phyloP scores from a whole-genome alignment of 2,113 vertebrate genomes.

The Corydoras maculifer region DNA sequence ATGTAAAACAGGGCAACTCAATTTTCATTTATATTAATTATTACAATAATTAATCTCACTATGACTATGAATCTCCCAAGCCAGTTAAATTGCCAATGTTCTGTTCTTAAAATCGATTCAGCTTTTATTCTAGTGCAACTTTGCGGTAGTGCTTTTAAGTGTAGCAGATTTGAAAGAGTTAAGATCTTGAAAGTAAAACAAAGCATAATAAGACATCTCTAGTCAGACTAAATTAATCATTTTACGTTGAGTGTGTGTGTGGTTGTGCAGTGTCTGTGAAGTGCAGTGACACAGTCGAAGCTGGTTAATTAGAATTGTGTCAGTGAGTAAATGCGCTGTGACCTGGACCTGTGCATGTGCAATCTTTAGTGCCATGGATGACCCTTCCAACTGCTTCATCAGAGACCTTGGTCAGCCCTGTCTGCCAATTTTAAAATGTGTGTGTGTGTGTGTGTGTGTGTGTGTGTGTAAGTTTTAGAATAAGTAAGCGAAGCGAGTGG shows the following conservation, averaged over 20 bases:
- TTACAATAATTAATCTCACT: no score
- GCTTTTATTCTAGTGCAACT: not conserved
- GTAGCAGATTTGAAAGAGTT: not conserved
- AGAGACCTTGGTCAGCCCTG: slow-evolving; percentile 40
- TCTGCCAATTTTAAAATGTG: slow-evolving; percentile 18
- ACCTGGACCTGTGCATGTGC: slow-evolving; percentile 55
- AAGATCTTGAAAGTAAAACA: not conserved
- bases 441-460: slow-evolving; percentile 20
- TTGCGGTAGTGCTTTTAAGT: slow-evolving; percentile 10
- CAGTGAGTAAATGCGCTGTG: slow-evolving; percentile 78
- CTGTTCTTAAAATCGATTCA: no score
- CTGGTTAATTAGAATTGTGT: slow-evolving; percentile 84
- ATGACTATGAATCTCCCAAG: no score
- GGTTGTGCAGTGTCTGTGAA: slow-evolving; percentile 58
- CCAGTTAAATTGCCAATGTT: no score
- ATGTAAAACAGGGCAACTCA: no score
- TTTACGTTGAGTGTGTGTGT: slow-evolving; percentile 51
- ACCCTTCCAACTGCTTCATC: slow-evolving; percentile 42
- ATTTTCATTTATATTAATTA: no score
- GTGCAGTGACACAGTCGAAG: slow-evolving; percentile 75
- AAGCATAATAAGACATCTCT: slow-evolving; percentile 12
- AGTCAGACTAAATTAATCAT: slow-evolving; percentile 58
- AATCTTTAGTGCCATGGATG: slow-evolving; percentile 11
- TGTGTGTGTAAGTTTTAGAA: not conserved
- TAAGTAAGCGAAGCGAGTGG: slow-evolving; percentile 7